A percentile compares a stretch with the other conserved stretches of the same genome.
Evolutionary conservation across 2,888 invertebrate genomes (phyloP).

Genomic region (Amiota minor): DNA sequence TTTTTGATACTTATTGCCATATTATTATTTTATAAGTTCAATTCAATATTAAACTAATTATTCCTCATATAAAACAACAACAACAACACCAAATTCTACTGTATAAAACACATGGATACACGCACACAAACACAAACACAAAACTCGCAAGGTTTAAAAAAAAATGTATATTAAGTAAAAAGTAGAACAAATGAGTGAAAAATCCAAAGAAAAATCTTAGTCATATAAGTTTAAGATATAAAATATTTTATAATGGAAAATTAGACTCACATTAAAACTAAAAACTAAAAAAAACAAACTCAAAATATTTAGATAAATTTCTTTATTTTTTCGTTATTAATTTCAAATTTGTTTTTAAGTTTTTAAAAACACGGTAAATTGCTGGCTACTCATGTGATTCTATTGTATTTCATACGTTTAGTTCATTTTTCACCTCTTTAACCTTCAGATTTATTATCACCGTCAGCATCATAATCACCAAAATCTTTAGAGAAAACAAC

Average conservation of each 20-base stretch:
- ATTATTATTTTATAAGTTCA: slow-evolving; percentile 27
- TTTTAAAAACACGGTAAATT: no score
- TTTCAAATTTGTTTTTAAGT: slow-evolving; percentile 4
- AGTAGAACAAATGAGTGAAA: slow-evolving; percentile 34
- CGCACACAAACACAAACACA: slow-evolving; percentile 36
- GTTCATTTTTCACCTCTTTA: slow-evolving; percentile 42
- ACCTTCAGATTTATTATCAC: slow-evolving; percentile 47
- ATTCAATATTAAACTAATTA: slow-evolving; percentile 42
- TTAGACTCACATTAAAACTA: slow-evolving; percentile 23
- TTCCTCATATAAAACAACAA: slow-evolving; percentile 50
- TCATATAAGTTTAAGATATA: slow-evolving; percentile 65
- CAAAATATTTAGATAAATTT: slow-evolving; percentile 29
- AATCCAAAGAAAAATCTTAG: slow-evolving; percentile 13
- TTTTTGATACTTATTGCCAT: slow-evolving; percentile 2
- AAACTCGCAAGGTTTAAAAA: slow-evolving; percentile 41
- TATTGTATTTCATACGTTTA: no score
- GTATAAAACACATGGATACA: slow-evolving; percentile 48
- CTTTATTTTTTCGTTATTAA: slow-evolving; percentile 34
- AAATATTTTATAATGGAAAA: slow-evolving; percentile 56
- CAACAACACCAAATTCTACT: slow-evolving; percentile 31
- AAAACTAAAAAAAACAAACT: slow-evolving; percentile 42
- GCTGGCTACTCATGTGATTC: no score
- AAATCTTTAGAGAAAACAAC: not conserved
- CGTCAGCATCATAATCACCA: no score
- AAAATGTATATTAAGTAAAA: slow-evolving; percentile 46